Base-by-base conservation (phyloP, 2,888 invertebrate genomes). In the Microctonus brassicae region DNA sequence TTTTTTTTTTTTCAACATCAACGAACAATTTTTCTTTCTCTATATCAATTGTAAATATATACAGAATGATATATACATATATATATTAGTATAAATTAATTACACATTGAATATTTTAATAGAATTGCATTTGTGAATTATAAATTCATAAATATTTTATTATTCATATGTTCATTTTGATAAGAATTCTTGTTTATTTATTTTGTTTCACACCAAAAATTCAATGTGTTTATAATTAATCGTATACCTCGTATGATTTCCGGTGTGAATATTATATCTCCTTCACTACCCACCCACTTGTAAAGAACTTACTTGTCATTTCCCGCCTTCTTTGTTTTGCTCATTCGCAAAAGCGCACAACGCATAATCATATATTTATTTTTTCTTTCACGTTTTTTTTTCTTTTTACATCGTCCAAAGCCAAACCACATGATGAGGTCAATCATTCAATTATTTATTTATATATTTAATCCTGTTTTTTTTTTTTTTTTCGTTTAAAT, bases 291-390 rank as follows among this genome's bases (percentile, higher is more conserved):
- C 74, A 73, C 72, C 72, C 67, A 73, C 73, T 71, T 62, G 61
- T 34, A 26, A 71, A 34, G 65, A 73, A 74, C 34, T 70, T 72
- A 74, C 79, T 78, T 75, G 78, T 80, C 80, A 80, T 79, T 80
- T 79, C 78, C 78, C 78, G 75, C 70, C 76, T 78, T 70, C 47
- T 68, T 47, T 61, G 22, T n/a, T 67, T 71, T 57, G 62, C 47
- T 63, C 60, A 62, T 24, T 34, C 42, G 58, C 58, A 58, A 33
- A 58, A 33, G 34, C 13, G 24, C 2, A 13, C 58, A 17, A 33
- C 34, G 58, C 58, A 58, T 34, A 58, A 58, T 55, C 24, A n/a
- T 29, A 29, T 29, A 29, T 29, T 29, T 29, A 5, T 29, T 29
- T 29, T 29, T 29, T 29, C 4, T 29, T 29, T 29, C 7, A 24